These are phyloP conservation scores for Diogma glabrata DNA, from an alignment of 2,888 invertebrate species.

Conservation along the genomic window DNA sequence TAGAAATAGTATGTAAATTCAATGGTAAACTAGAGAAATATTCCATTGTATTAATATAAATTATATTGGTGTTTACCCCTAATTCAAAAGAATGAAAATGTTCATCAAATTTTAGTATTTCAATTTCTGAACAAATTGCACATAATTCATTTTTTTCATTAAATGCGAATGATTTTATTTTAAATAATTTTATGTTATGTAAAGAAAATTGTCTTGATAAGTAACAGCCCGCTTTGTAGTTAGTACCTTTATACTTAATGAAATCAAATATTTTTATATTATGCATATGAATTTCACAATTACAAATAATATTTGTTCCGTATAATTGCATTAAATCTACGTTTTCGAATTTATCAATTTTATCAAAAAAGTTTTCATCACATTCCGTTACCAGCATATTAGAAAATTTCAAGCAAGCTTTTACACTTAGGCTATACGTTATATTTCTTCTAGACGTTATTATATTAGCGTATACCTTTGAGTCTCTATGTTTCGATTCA, in stretches of 20 bases:
- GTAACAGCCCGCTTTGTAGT: neutral
- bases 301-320: neutral
- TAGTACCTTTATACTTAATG: neutral
- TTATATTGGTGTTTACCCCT: neutral
- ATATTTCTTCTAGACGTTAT: neutral
- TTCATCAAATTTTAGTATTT: neutral
- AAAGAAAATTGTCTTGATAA: neutral
- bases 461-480: conserved; percentile 1
- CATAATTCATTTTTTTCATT: neutral
- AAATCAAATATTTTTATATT: neutral
- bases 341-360: neutral
- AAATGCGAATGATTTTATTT: neutral
- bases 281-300: neutral
- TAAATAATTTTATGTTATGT: conserved; percentile 3
- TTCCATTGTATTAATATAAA: neutral
- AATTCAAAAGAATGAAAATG: neutral
- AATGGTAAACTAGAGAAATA: neutral
- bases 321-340: neutral
- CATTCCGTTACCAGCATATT: neutral
- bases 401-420: conserved; percentile 1
- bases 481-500: neutral
- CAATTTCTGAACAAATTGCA: neutral
- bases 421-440: neutral
- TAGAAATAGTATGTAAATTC: conserved; percentile 3
- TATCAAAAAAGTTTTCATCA: neutral